These are phyloP conservation scores for Eurytoma adleriae DNA, from an alignment of 2,888 invertebrate species.

Conservation along the genomic window DNA sequence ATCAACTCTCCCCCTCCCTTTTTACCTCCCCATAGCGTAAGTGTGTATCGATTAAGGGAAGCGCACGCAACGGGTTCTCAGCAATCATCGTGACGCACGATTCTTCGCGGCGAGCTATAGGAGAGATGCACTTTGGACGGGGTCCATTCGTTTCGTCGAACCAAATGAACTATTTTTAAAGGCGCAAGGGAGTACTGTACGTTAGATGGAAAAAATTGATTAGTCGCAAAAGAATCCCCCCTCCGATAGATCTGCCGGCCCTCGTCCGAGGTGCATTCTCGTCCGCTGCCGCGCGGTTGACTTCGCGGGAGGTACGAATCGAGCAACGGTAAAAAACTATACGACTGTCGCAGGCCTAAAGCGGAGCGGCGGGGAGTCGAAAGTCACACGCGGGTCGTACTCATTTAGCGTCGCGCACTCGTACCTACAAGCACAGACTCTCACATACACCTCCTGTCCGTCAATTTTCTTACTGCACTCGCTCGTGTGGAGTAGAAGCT, in stretches of 20 bases:
- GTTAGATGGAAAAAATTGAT: too few species aligned
- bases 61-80: not conserved
- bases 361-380: not conserved
- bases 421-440: not conserved
- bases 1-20: not conserved
- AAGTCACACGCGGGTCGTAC: not conserved
- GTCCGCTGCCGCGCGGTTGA: too few species aligned
- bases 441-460: not conserved
- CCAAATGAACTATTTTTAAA: too few species aligned
- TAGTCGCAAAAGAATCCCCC: too few species aligned
- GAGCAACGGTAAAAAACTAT: not conserved
- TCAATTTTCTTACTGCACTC: conserved; percentile 29
- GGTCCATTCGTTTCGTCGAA: too few species aligned
- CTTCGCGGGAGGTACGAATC: not conserved
- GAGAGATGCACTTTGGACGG: too few species aligned
- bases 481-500: not conserved
- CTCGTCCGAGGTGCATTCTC: too few species aligned
- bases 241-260: too few species aligned
- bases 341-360: conserved; percentile 14
- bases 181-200: too few species aligned
- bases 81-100: conserved; percentile 13
- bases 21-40: not conserved
- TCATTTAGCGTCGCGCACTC: not conserved
- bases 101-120: conserved; percentile 2
- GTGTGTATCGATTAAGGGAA: not conserved